Evolutionary conservation across 2,888 invertebrate species (phyloP).

Genomic region (Oscheius sp.): DNA sequence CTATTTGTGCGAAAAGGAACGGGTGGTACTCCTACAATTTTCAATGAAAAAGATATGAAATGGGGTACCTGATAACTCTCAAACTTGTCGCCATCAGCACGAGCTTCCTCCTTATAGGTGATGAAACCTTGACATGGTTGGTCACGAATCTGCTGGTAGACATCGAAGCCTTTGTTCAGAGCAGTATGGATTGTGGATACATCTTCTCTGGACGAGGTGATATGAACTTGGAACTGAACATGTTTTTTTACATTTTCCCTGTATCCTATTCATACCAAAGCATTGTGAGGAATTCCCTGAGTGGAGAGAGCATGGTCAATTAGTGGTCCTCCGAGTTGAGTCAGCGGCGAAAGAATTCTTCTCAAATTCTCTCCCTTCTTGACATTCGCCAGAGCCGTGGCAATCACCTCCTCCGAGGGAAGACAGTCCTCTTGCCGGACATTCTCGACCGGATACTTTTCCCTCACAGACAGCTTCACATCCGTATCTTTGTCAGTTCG

Average conservation of each 20-base stretch:
- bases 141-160: constrained; percentile 79
- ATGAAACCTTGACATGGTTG: constrained; percentile 84
- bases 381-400: constrained; percentile 48
- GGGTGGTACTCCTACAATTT: constrained; percentile 90
- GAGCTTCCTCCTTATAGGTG: constrained; percentile 77
- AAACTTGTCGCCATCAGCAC: constrained; percentile 42
- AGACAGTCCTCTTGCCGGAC: constrained; percentile 78
- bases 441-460: constrained; percentile 85
- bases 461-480: constrained; percentile 87
- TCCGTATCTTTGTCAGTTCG: constrained; percentile 84
- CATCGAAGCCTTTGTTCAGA: constrained; percentile 23
- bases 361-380: constrained; percentile 48
- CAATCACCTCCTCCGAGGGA: constrained; percentile 51
- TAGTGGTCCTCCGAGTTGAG: constrained; percentile 87
- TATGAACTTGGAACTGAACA: constrained; percentile 14
- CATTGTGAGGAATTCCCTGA: constrained; percentile 79
- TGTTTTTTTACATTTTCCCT: neutral
- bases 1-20: constrained; percentile 81
- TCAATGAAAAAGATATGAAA: neutral
- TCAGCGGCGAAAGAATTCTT: constrained; percentile 60
- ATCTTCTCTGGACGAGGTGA: neutral
- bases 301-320: constrained; percentile 88
- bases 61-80: constrained; percentile 42
- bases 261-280: constrained; percentile 38
- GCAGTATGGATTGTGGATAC: constrained; percentile 24